Conservation (phyloP, 2,797 vertebrate species). For the Manis pentadactyla region DNA sequence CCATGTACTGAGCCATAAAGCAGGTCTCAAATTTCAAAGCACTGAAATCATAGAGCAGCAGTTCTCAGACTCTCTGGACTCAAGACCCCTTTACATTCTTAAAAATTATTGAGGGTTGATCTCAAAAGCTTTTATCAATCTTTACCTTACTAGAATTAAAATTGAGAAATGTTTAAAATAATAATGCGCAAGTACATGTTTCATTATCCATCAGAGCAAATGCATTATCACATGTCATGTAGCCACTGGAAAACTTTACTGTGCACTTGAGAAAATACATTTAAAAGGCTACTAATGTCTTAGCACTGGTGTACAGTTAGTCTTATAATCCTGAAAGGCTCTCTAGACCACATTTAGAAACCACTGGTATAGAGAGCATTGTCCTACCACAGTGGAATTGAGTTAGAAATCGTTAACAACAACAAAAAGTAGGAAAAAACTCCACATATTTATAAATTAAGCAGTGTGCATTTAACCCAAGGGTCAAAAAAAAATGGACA, state of each 20-base stretch:
- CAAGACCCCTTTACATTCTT: background rate
- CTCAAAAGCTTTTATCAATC: background rate
- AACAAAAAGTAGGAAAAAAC: background rate
- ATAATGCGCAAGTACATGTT: background rate
- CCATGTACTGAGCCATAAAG: background rate
- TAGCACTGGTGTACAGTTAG: background rate
- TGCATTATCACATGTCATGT: background rate
- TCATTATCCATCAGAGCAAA: background rate
- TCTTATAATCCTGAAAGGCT: background rate
- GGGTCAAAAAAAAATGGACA: background rate
- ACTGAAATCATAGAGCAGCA: background rate
- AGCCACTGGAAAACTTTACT: background rate
- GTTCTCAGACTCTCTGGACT: background rate
- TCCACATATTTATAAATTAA: background rate
- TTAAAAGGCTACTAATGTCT: background rate
- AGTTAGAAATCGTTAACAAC: background rate
- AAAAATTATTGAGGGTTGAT: background rate
- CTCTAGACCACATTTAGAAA: background rate
- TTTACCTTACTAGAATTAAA: slow-evolving; percentile 22
- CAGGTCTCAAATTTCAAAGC: background rate
- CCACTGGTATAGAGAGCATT: background rate
- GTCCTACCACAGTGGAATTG: background rate
- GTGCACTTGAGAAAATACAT: background rate
- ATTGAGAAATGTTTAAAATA: background rate
- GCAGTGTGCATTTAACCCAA: background rate